These are phyloP conservation scores for Intellagama lesueurii DNA, from an alignment of 2,797 vertebrate genomes.

Conservation along the genomic window DNA sequence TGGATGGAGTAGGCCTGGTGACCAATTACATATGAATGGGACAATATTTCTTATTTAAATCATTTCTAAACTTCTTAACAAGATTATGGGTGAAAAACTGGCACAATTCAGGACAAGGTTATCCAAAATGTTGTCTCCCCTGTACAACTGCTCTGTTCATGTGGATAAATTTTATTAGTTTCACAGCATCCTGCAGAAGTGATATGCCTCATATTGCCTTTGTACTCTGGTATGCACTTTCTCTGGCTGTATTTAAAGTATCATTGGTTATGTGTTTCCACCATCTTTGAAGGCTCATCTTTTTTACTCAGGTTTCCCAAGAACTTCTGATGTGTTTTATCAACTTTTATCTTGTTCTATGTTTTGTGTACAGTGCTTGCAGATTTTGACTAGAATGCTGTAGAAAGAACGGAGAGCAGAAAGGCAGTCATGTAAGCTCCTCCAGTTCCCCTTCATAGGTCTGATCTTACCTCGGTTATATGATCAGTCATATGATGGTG, in stretches of 20 bases:
- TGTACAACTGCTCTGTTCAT: not conserved
- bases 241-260: not conserved
- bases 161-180: not conserved
- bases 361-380: no score
- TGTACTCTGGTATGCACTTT: not conserved
- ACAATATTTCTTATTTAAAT: constrained; percentile 22
- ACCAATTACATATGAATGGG: constrained; percentile 1
- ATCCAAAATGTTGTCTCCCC: not conserved
- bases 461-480: no score
- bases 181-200: not conserved
- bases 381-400: no score
- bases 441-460: no score
- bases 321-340: not conserved
- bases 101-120: not conserved
- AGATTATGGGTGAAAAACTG: not conserved
- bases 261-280: not conserved
- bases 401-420: no score
- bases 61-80: not conserved
- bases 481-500: no score
- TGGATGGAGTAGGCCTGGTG: not conserved
- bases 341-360: not conserved
- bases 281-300: not conserved
- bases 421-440: no score
- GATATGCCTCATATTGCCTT: not conserved
- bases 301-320: not conserved